phyloP scores from a whole-genome alignment of 2,113 vertebrate genomes.

The Desmodus rotundus region DNA sequence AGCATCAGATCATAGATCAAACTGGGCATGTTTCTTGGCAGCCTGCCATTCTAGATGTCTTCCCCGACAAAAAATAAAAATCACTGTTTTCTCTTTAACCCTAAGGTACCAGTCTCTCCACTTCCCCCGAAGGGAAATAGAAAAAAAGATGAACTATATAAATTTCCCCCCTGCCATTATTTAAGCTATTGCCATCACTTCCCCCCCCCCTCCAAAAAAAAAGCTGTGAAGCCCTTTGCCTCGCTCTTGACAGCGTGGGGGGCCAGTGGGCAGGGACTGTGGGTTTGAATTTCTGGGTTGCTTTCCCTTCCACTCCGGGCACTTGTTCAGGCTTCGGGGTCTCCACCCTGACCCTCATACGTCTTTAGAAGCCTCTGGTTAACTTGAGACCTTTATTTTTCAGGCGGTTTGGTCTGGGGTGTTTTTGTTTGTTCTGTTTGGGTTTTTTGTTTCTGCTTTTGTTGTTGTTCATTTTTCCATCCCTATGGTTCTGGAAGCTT shows the following conservation, averaged over 20 bases:
- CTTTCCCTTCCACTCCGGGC: conserved; percentile 15
- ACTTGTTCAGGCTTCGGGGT: background rate
- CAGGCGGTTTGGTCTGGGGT: conserved; percentile 33
- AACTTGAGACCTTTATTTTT: conserved; percentile 39
- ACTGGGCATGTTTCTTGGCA: background rate
- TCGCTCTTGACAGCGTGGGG: conserved; percentile 23
- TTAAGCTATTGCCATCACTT: conserved; percentile 26
- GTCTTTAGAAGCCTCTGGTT: conserved; percentile 31
- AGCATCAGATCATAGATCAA: background rate
- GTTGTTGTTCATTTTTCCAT: conserved; percentile 1
- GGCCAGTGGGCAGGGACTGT: background rate
- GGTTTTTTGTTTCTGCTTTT: background rate
- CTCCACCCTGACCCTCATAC: background rate
- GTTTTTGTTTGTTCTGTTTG: conserved; percentile 51
- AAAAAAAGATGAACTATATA: background rate
- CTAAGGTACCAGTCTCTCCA: conserved; percentile 17
- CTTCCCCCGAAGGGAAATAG: background rate
- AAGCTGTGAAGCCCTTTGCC: conserved; percentile 70
- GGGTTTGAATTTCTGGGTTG: conserved; percentile 25
- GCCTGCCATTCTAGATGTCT: background rate
- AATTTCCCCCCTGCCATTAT: background rate
- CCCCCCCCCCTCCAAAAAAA: background rate
- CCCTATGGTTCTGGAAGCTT: conserved; percentile 66
- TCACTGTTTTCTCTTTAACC: conserved; percentile 1
- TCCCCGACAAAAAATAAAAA: conserved; percentile 42